Conservation (phyloP, 2,113 vertebrate species). For the Notechis scutatus region DNA sequence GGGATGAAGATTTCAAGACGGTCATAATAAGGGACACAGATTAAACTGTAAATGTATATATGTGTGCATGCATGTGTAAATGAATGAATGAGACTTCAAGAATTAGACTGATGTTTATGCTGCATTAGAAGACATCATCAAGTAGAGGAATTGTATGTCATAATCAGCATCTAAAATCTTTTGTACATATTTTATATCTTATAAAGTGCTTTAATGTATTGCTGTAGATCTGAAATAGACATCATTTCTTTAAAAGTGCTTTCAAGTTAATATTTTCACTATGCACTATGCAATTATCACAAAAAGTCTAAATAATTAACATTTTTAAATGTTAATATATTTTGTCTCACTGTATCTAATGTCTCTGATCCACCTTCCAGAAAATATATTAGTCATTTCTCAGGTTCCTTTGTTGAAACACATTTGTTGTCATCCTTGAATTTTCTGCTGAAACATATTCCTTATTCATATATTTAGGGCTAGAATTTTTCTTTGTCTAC, state of each 20-base stretch:
- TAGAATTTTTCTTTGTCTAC: background rate
- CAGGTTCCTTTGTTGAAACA: background rate
- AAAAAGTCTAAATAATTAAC: background rate
- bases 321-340: background rate
- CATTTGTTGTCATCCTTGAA: background rate
- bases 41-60: background rate
- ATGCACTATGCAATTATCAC: background rate
- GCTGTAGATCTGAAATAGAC: background rate
- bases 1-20: background rate
- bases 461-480: background rate
- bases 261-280: background rate
- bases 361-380: background rate
- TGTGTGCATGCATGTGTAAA: background rate
- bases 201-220: background rate
- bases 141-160: background rate
- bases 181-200: background rate
- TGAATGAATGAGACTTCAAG: background rate
- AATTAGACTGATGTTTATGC: background rate
- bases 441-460: background rate
- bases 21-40: background rate
- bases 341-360: background rate
- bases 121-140: background rate
- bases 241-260: background rate
- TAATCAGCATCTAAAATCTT: background rate
- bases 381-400: slow-evolving; percentile 2